These are phyloP conservation scores for Mystacides longicornis DNA, from an alignment of 2,888 invertebrate genomes.

Conservation along the genomic window DNA sequence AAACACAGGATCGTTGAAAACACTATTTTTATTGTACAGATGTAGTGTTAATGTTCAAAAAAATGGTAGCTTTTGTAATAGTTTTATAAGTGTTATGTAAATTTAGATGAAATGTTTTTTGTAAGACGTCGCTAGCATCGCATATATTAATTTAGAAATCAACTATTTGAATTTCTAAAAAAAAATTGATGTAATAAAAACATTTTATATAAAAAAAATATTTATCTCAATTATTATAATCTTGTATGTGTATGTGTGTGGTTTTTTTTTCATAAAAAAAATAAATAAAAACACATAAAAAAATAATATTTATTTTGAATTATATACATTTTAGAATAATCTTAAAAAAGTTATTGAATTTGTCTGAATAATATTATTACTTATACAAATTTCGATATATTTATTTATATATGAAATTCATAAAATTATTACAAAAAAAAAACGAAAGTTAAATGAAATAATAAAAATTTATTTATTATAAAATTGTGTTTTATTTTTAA, in stretches of 20 bases:
- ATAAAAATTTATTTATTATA: background rate
- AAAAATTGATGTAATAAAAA: no score
- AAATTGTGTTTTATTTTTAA: slow-evolving; percentile 3
- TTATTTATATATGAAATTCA: slow-evolving; percentile 2
- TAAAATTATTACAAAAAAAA: background rate
- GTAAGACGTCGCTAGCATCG: slow-evolving; percentile 44
- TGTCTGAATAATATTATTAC: background rate
- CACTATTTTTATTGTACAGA: no score
- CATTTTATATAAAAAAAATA: no score
- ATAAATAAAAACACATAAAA: slow-evolving; percentile 32
- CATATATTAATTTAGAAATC: slow-evolving; percentile 43
- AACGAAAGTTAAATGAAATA: background rate
- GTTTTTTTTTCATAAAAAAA: slow-evolving; percentile 11
- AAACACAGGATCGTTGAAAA: no score
- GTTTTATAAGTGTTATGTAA: no score
- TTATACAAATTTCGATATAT: background rate
- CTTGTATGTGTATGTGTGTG: slow-evolving; percentile 15
- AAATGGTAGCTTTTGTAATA: no score
- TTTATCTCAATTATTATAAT: slow-evolving; percentile 6
- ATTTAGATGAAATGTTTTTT: no score
- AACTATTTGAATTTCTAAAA: background rate
- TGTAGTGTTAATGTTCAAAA: no score
- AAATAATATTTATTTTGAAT: slow-evolving; percentile 57
- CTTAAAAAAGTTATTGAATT: no score
- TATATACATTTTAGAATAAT: no score